Percentiles rank a stretch among this genome's conserved stretches.
Conservation (phyloP, 2,888 invertebrate genomes). For the Drosophila mimetica region DNA sequence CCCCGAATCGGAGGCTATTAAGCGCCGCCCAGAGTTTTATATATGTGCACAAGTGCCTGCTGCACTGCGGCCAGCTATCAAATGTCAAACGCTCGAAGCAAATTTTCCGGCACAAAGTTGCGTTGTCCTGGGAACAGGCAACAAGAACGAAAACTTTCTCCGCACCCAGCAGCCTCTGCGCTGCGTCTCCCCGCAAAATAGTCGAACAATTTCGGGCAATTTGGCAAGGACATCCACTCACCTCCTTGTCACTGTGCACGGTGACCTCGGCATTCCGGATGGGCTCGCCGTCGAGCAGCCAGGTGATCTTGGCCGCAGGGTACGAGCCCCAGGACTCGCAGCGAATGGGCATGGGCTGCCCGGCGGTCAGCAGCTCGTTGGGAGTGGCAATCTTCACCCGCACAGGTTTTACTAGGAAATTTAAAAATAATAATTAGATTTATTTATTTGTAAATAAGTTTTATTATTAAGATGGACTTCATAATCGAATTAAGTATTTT, state of each 20-base stretch:
- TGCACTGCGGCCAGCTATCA: conserved; percentile 60
- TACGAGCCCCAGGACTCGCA: conserved; percentile 93
- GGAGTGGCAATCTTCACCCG: conserved; percentile 90
- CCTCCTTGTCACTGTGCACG: conserved; percentile 85
- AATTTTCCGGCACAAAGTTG: conserved; percentile 50
- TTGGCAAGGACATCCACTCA: conserved; percentile 53
- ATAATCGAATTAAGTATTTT: no score
- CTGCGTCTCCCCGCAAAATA: neutral
- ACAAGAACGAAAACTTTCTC: conserved; percentile 34
- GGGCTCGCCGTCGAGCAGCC: conserved; percentile 90
- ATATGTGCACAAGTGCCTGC: conserved; percentile 20
- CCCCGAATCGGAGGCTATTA: conserved; percentile 24
- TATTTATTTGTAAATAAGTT: neutral
- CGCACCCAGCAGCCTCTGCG: neutral
- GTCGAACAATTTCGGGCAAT: conserved; percentile 16
- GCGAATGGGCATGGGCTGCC: conserved; percentile 89
- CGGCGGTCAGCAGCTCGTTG: conserved; percentile 89
- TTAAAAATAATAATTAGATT: neutral
- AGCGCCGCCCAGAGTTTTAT: conserved; percentile 12
- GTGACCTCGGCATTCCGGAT: conserved; percentile 87
- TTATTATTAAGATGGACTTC: no score
- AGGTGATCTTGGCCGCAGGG: conserved; percentile 92
- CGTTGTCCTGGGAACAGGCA: conserved; percentile 30
- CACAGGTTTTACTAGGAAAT: conserved; percentile 89
- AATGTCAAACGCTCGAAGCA: conserved; percentile 65